Evolutionary conservation across 2,888 invertebrate species (phyloP), one percentile per base, ranked within the genome.

Genomic region (Leucania comma): DNA sequence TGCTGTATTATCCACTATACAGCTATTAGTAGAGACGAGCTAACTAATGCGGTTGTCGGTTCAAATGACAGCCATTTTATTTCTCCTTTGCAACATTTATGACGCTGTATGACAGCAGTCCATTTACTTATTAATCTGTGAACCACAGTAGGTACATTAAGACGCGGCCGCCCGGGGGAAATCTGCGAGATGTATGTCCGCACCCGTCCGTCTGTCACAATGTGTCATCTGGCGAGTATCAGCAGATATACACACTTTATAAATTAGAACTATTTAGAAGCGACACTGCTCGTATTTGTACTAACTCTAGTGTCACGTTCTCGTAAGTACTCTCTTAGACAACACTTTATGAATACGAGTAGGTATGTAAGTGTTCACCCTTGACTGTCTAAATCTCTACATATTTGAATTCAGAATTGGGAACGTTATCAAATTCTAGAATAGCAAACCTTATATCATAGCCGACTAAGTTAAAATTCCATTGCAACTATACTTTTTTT

Each of bases 161-260:
- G 80, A 72, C 63, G 64, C 63, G 24, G 22, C 35, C 12, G 22
- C 83, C 69, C 72, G 3, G 9, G 83, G 83, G 82, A 83, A 82
- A 82, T 82, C 68, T 78, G 3, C 56, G 57, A 74, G 73, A 82
- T 71, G 58, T 76, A 68, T 80, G 79, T 63, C 46, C 59, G 35
- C 54, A 42, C 50, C 48, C 51, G 42, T 64, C 38, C 4, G 60
- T 57, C 63, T 54, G 69, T 77, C 70, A 70, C 68, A 64, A 54
- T 46, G 53, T 26, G 20, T 26, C 24, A 67, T 26, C 62, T 29
- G 53, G 62, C 17, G 24, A 69, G 56, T 57, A 17, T 60, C 29
- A 32, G 29, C 46, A 29, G 35, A 50, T 17, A 26, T 17, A 29
- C 51, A 26, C 26, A 10, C n/a, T 42, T 38, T 42, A 22, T 26